phyloP scores from a whole-genome alignment of 2,888 invertebrate genomes.

The Poecilus cupreus region DNA sequence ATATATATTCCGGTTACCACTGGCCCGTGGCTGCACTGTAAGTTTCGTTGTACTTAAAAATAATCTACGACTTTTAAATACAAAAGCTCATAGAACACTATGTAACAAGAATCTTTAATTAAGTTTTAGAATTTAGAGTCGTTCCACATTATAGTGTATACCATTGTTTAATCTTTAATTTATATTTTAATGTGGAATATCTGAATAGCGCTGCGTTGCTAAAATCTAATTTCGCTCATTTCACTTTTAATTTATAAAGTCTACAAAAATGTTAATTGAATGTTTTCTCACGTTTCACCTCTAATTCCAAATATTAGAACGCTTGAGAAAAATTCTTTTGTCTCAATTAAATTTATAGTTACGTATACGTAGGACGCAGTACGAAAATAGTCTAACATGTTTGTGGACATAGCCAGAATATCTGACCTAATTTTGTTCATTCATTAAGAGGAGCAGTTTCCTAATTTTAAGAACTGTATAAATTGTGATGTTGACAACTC shows the following conservation, averaged over 20 bases:
- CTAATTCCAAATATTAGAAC: not conserved
- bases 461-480: slow-evolving; percentile 7
- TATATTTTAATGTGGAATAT: too few species aligned
- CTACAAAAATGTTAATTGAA: not conserved
- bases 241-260: slow-evolving; percentile 19
- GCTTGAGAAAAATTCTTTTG: slow-evolving; percentile 13
- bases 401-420: not conserved
- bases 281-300: slow-evolving; percentile 11
- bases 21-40: too few species aligned
- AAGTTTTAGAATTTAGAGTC: too few species aligned
- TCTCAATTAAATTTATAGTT: not conserved
- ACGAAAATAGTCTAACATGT: not conserved
- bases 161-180: too few species aligned
- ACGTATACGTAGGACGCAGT: not conserved
- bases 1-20: too few species aligned
- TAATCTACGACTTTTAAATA: too few species aligned
- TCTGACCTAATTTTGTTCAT: slow-evolving; percentile 14
- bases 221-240: not conserved
- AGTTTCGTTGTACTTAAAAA: too few species aligned
- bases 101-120: too few species aligned
- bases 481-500: too few species aligned
- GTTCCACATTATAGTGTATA: too few species aligned
- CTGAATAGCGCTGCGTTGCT: too few species aligned
- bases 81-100: too few species aligned
- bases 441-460: not conserved